Conservation (phyloP, 1,140 invertebrate genomes). For the Zaprionus tsacasi region DNA sequence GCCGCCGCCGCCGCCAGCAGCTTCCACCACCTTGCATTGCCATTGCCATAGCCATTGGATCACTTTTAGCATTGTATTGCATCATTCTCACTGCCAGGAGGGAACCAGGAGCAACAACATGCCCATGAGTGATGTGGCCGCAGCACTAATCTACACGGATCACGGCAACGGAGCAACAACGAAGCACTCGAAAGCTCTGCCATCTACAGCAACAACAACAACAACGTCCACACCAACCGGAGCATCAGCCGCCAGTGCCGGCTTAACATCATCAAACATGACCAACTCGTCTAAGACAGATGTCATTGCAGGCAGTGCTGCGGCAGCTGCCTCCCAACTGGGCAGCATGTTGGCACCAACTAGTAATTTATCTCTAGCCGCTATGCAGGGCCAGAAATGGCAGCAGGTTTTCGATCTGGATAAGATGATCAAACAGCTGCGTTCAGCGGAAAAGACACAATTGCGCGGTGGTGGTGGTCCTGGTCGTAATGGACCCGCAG, state of each 20-base stretch:
- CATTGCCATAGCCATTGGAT: conserved; percentile 21
- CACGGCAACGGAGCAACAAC: conserved; percentile 47
- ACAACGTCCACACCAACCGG: conserved; percentile 4
- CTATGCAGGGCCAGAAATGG: conserved; percentile 76
- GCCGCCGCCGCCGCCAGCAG: conserved; percentile 33
- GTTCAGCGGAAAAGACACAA: conserved; percentile 70
- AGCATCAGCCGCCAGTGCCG: conserved; percentile 17
- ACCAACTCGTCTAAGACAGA: conserved; percentile 54
- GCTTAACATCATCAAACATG: conserved; percentile 33
- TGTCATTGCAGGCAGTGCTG: conserved; percentile 19
- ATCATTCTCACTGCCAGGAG: conserved; percentile 35
- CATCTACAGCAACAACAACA: conserved; percentile 19
- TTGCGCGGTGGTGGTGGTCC: conserved; percentile 54
- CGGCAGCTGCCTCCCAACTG: conserved; percentile 24
- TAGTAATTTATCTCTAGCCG: conserved; percentile 27
- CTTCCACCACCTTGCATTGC: conserved; percentile 46
- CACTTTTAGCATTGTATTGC: conserved; percentile 2
- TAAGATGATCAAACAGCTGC: conserved; percentile 76
- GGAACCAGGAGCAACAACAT: conserved; percentile 34
- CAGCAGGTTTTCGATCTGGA: conserved; percentile 75
- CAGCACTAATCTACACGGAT: conserved; percentile 58
- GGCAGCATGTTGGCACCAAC: conserved; percentile 36
- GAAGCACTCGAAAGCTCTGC: conserved; percentile 30
- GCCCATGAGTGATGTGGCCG: conserved; percentile 66
- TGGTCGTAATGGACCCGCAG: conserved; percentile 2